Evolutionary conservation across 2,888 invertebrate genomes (phyloP), one percentile per base, ranked within the genome.

Genomic region (Pterostichus niger): DNA sequence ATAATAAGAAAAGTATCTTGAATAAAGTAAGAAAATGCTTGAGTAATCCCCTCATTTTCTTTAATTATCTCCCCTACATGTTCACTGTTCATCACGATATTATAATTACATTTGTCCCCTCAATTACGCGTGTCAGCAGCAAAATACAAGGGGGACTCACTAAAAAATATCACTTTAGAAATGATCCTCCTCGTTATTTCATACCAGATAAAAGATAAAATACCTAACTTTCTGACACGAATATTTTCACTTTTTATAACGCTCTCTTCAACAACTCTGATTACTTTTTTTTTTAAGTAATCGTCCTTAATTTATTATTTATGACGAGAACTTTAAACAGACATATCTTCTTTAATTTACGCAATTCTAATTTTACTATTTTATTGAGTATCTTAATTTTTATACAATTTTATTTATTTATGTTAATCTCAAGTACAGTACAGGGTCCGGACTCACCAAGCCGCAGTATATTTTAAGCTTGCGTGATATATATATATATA

Each of bases 61-160:
- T 56, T 56, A 77, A 56, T 77, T 56, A 54, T 77, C 77, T 56
- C 61, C 82, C 83, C 64, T 77, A 49, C 77, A 68, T 77, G 64
- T 83, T 83, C 77, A 52, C 52, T 84, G 86, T 86, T 87, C 87
- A 88, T 87, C 87, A 88, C 87, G 86, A 86, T 87, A 87, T 88
- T 87, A 88, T 88, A 88, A 88, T 88, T 88, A 86, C 88, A 87
- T 88, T 88, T 88, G 88, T 87, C 87, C 87, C 87, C 86, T 87
- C 87, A 88, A 88, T 88, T 88, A 88, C 87, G 86, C 87, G 86
- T 86, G 88, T 87, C 87, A 88, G 84, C 86, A 87, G 87, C 86
- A 87, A 82, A 82, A 82, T 77, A 86, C 85, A 86, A 85, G 86
- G 85, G 86, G 84, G 54, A 56, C 44, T 85, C 86, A 86, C 86